Conservation (phyloP, 2,797 vertebrate species). For the Alosa sapidissima region DNA sequence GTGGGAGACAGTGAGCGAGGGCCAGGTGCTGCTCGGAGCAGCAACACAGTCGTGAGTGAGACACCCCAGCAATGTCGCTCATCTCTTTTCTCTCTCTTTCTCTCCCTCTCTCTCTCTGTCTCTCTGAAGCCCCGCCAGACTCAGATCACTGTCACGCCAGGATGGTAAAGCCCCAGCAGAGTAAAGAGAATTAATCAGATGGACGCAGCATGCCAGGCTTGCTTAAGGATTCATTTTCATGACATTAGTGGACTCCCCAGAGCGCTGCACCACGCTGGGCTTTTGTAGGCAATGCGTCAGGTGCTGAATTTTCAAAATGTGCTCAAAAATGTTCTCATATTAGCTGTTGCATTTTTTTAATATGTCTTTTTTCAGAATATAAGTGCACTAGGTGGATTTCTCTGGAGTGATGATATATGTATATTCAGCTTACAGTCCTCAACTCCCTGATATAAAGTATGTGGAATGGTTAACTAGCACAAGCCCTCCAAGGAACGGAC, state of each 20-base stretch:
- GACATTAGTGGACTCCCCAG: constrained; percentile 45
- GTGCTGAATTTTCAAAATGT: neutral
- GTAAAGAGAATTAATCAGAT: constrained; percentile 24
- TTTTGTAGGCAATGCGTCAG: neutral
- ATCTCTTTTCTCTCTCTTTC: neutral
- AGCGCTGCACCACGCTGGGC: constrained; percentile 35
- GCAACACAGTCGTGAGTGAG: neutral
- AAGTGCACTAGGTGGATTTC: neutral
- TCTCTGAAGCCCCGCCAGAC: constrained; percentile 14
- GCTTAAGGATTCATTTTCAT: constrained; percentile 17
- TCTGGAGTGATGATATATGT: neutral
- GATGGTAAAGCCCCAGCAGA: neutral
- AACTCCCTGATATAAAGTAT: neutral
- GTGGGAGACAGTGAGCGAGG: neutral
- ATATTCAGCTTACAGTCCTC: neutral
- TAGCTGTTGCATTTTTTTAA: neutral
- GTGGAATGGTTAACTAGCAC: neutral
- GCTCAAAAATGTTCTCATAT: neutral
- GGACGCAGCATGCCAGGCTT: neutral
- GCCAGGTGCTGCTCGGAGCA: neutral
- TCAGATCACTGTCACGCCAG: neutral
- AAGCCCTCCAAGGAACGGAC: neutral
- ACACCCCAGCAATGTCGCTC: neutral
- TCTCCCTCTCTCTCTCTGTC: neutral
- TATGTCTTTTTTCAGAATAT: neutral